phyloP scores from a whole-genome alignment of 2,888 invertebrate species.

The Ypsolopha scabrella region DNA sequence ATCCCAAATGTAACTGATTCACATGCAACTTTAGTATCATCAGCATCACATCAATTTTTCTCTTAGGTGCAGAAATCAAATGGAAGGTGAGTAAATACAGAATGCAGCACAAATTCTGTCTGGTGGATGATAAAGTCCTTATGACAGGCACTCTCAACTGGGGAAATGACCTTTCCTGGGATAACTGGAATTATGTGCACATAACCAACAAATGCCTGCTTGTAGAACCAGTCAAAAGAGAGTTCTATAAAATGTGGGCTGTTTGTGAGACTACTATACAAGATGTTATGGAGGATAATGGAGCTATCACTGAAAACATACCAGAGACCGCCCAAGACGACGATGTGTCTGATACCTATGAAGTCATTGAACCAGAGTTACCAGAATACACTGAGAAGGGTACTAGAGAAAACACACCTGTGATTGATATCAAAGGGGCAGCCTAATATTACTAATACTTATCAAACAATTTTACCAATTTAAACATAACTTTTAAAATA shows the following conservation, averaged over 20 bases:
- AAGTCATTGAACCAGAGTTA: not conserved
- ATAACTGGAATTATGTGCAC: constrained; percentile 78
- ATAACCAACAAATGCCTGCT: constrained; percentile 70
- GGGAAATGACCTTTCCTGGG: constrained; percentile 77
- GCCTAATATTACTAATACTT: not conserved
- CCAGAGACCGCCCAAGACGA: not conserved
- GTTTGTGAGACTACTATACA: constrained; percentile 5
- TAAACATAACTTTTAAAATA: not conserved
- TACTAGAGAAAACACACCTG: not conserved
- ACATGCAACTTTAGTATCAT: no score
- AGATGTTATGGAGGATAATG: not conserved
- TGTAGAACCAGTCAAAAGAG: constrained; percentile 63
- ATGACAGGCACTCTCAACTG: constrained; percentile 83
- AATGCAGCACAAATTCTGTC: constrained; percentile 86
- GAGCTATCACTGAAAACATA: not conserved
- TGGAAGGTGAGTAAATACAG: constrained; percentile 44
- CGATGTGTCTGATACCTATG: not conserved
- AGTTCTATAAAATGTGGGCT: constrained; percentile 75
- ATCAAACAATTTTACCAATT: not conserved
- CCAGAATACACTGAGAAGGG: not conserved
- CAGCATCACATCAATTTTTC: not conserved
- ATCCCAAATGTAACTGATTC: no score
- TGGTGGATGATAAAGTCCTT: constrained; percentile 73
- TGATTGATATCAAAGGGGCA: not conserved
- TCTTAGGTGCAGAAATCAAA: constrained; percentile 71